Base-by-base conservation (phyloP, 2,888 invertebrate genomes). In the Ernsta delagoae region DNA sequence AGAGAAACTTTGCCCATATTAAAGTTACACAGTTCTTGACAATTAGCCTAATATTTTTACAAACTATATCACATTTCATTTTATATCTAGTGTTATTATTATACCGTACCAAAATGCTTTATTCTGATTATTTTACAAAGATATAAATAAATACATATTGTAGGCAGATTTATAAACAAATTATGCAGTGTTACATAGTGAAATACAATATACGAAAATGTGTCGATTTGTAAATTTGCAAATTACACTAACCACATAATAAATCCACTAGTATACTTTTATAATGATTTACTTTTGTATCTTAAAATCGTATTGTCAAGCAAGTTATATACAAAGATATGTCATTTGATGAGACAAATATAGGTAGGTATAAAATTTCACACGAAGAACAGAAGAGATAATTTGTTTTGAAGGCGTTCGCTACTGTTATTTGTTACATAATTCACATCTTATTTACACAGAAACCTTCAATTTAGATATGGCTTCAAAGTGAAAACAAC, bases 31-130 rank as follows among this genome's bases (percentile, higher is more conserved):
- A 84, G 84, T 85, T 85, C 81, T 81, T 84, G 84, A 89, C 87
- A 84, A 77, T 87, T 91, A 91, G 88, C 59, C 77, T 84, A 85
- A 79, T 77, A 77, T 89, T 90, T 92, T 92, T 92, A 93, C 93
- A 92, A 85, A 84, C 92, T 93, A 93, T 93, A 93, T 93, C 93
- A 93, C 93, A 92, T 36, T 92, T 91, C 86, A 87, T 89, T 88
- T 89, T 88, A 88, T 85, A 82, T 75, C 89, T 90, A 89, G 77
- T 61, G 62, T 68, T 68, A 62, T 62, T 56, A 68, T 63, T 72
- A 72, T 62, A 70, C 50, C 61, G 72, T 70, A 68, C 48, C 67
- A 70, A 71, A 63, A 62, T 50, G 64, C 65, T 62, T 57, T 59
- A 70, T 71, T 70, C 67, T 71, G 69, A 57, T 12, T 71, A 71